Conservation (phyloP, 1,140 invertebrate genomes). For the Chymomyza costata region DNA sequence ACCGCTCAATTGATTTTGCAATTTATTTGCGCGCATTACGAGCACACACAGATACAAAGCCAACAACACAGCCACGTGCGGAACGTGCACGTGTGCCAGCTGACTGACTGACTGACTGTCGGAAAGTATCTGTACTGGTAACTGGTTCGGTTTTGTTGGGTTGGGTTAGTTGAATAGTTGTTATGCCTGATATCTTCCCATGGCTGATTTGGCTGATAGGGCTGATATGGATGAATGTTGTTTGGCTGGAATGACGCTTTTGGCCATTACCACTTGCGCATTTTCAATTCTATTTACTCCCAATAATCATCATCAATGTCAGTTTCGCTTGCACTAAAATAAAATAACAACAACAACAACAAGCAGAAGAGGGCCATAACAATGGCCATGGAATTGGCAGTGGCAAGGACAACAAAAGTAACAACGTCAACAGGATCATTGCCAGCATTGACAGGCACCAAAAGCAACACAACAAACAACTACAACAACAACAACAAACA, state of each 20-base stretch:
- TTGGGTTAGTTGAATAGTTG: no score
- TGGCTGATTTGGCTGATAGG: no score
- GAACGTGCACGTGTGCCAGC: background rate
- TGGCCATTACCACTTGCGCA: constrained; percentile 24
- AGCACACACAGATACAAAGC: constrained; percentile 18
- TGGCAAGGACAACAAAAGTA: constrained; percentile 22
- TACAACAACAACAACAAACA: constrained; percentile 2
- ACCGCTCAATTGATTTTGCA: constrained; percentile 75
- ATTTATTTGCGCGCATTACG: constrained; percentile 73
- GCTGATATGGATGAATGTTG: no score
- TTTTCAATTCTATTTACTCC: constrained; percentile 75
- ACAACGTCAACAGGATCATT: constrained; percentile 65
- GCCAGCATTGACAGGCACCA: constrained; percentile 48
- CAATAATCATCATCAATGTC: constrained; percentile 75
- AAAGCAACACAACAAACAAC: constrained; percentile 10
- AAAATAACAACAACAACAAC: constrained; percentile 36
- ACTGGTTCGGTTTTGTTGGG: no score
- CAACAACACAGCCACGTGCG: constrained; percentile 4
- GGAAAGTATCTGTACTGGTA: no score
- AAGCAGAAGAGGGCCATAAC: constrained; percentile 13
- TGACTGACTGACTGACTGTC: background rate
- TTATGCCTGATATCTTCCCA: no score
- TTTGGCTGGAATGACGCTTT: constrained; percentile 23
- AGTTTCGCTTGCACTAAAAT: constrained; percentile 66
- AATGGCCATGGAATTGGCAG: constrained; percentile 12